A percentile compares a stretch with the other conserved stretches of the same genome.
Evolutionary conservation across 2,113 vertebrate genomes (phyloP).

Genomic region (Gobio gobio): DNA sequence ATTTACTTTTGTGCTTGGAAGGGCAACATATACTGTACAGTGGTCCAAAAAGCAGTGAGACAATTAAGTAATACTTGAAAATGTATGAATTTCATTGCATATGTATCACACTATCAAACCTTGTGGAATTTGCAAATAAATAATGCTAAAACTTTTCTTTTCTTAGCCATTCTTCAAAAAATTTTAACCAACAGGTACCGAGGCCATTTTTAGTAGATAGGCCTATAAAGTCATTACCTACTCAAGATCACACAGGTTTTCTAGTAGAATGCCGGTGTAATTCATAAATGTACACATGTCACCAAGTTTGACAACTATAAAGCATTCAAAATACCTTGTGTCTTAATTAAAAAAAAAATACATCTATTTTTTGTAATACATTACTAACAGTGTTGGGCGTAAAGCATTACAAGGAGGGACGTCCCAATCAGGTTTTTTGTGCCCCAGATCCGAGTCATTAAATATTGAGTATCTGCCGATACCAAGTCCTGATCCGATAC

Average conservation of each 20-base stretch:
- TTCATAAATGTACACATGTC: background rate
- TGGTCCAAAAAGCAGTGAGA: background rate
- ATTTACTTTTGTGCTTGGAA: background rate
- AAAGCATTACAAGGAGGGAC: too few species aligned
- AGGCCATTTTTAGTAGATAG: too few species aligned
- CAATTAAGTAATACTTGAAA: background rate
- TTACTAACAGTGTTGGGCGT: too few species aligned
- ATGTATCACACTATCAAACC: background rate
- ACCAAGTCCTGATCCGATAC: too few species aligned
- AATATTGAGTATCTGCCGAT: too few species aligned
- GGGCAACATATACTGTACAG: background rate
- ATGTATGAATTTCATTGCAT: background rate
- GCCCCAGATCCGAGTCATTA: too few species aligned
- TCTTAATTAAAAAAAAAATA: too few species aligned
- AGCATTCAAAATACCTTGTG: background rate
- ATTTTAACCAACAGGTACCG: too few species aligned
- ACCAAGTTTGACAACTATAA: background rate
- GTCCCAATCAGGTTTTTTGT: too few species aligned
- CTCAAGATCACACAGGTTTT: background rate
- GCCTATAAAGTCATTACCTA: background rate
- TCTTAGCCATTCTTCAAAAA: too few species aligned
- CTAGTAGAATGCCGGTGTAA: background rate
- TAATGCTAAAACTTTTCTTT: background rate
- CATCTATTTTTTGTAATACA: too few species aligned
- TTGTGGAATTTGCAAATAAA: background rate